Percentiles rank a stretch among this genome's conserved stretches.
Evolutionary conservation across 2,113 vertebrate species (phyloP).

Genomic region (Paracanthobrama guichenoti): DNA sequence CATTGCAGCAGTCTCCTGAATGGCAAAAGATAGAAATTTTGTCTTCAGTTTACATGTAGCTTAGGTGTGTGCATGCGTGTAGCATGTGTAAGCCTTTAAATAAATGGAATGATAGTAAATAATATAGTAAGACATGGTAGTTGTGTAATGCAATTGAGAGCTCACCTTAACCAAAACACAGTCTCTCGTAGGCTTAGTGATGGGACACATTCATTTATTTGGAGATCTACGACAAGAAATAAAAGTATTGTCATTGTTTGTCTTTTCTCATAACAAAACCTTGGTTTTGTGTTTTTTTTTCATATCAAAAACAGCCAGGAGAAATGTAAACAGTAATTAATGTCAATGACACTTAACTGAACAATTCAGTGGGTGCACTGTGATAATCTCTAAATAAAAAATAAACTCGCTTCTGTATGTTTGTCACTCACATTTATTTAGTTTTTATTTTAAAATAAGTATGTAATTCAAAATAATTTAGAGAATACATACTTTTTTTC

Average conservation of each 20-base stretch:
- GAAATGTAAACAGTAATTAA: neutral
- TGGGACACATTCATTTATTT: conserved; percentile 63
- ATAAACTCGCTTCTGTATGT: neutral
- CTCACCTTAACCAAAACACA: conserved; percentile 72
- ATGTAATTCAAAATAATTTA: neutral
- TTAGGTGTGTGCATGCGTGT: conserved; percentile 37
- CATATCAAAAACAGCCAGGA: neutral
- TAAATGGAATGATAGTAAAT: conserved; percentile 73
- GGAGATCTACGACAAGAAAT: conserved; percentile 66
- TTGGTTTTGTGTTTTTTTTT: too few relatives aligned
- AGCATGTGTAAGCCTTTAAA: conserved; percentile 61
- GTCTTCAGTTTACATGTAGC: conserved; percentile 14
- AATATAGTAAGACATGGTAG: conserved; percentile 69
- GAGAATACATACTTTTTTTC: neutral
- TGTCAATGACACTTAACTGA: neutral
- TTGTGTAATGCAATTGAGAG: conserved; percentile 65
- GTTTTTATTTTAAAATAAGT: neutral
- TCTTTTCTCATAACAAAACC: neutral
- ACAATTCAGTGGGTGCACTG: neutral
- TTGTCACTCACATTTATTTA: neutral
- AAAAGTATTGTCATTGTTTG: neutral
- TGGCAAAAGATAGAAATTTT: conserved; percentile 73
- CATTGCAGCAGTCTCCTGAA: conserved; percentile 67
- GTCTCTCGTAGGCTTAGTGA: conserved; percentile 61
- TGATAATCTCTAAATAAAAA: neutral